Conservation (phyloP, 1,140 invertebrate genomes). For the Homarus americanus region DNA sequence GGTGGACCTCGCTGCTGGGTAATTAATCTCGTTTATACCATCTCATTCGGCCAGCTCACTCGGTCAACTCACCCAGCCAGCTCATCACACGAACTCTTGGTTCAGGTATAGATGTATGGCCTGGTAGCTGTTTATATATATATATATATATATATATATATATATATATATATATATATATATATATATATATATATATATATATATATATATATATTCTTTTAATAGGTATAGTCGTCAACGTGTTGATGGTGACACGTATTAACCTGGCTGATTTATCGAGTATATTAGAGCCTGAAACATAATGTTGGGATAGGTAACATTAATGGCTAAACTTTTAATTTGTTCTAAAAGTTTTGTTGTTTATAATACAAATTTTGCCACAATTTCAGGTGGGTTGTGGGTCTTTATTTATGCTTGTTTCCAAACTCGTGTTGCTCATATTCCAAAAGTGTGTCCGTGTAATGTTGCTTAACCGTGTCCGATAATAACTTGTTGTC, state of each 20-base stretch:
- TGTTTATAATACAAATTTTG: not conserved
- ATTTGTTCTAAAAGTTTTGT: not conserved
- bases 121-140: too few species aligned
- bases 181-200: slow-evolving; percentile 28
- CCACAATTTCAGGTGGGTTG: not conserved
- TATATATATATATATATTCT: slow-evolving; percentile 21
- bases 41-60: too few species aligned
- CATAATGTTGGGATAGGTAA: not conserved
- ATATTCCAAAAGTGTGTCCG: too few species aligned
- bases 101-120: too few species aligned
- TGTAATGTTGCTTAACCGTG: too few species aligned
- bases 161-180: slow-evolving; percentile 30
- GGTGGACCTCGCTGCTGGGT: too few species aligned
- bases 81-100: too few species aligned
- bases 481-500: too few species aligned
- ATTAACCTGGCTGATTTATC: too few species aligned
- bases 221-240: not conserved
- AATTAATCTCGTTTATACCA: too few species aligned
- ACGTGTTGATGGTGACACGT: too few species aligned
- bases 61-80: too few species aligned
- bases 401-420: not conserved
- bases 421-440: not conserved
- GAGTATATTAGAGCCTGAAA: not conserved
- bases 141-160: slow-evolving; percentile 38
- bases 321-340: not conserved